Conservation (phyloP, 64 coral and sea anemone genomes). For the Dendrophyllia cribrosa region DNA sequence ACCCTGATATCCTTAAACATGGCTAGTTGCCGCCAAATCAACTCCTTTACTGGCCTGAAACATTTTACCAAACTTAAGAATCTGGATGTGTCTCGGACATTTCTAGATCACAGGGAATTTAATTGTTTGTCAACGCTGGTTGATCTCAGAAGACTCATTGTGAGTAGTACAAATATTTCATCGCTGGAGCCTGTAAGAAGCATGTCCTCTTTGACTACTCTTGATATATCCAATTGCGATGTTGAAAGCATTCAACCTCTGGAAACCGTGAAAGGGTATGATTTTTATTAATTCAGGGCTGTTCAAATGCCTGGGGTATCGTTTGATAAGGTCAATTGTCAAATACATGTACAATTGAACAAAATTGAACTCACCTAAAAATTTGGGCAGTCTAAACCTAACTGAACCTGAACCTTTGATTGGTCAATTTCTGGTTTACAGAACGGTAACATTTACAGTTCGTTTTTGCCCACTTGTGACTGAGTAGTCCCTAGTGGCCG, state of each 20-base stretch:
- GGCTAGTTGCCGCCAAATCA: constrained; percentile 46
- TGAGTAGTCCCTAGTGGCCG: too few relatives aligned
- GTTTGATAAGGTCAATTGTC: too few relatives aligned
- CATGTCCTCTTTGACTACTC: constrained; percentile 50
- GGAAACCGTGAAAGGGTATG: constrained; percentile 67
- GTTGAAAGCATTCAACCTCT: constrained; percentile 69
- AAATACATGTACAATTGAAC: too few relatives aligned
- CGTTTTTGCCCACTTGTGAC: too few relatives aligned
- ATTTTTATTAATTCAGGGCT: background rate
- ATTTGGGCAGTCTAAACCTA: too few relatives aligned
- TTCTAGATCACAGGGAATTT: constrained; percentile 63
- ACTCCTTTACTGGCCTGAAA: constrained; percentile 49
- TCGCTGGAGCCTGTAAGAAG: constrained; percentile 77
- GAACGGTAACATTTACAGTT: too few relatives aligned
- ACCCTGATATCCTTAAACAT: constrained; percentile 77
- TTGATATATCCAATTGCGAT: constrained; percentile 74
- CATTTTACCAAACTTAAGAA: constrained; percentile 55
- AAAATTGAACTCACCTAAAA: too few relatives aligned
- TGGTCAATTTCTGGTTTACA: too few relatives aligned
- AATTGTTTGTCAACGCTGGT: constrained; percentile 32
- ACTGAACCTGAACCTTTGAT: too few relatives aligned
- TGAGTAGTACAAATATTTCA: constrained; percentile 64
- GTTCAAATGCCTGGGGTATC: too few relatives aligned
- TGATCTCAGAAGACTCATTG: constrained; percentile 58
- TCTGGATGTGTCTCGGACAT: constrained; percentile 67